These are phyloP conservation scores for Lynx canadensis DNA, from an alignment of 2,113 vertebrate genomes.

Conservation along the genomic window DNA sequence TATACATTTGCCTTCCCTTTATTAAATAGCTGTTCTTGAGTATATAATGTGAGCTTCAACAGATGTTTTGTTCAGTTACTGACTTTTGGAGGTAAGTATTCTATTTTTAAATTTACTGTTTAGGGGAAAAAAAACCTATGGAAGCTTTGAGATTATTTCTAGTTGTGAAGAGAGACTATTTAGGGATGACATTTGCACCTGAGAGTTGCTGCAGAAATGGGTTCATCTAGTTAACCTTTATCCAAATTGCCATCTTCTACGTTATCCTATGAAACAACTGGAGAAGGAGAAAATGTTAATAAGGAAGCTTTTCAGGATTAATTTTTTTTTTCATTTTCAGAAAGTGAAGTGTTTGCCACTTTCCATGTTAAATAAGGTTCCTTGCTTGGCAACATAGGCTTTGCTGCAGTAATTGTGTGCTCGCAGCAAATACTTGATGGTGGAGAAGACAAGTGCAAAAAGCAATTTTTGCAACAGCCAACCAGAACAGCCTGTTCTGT, in stretches of 20 bases:
- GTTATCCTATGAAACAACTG: conserved; percentile 61
- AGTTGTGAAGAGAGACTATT: background rate
- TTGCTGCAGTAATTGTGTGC: conserved; percentile 57
- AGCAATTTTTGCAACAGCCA: conserved; percentile 70
- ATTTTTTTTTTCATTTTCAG: conserved; percentile 72
- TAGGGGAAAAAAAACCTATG: background rate
- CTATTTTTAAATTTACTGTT: conserved; percentile 42
- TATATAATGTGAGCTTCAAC: background rate
- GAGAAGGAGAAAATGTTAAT: conserved; percentile 77
- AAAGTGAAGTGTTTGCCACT: conserved; percentile 65
- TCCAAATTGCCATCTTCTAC: conserved; percentile 45
- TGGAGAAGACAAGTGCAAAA: conserved; percentile 69
- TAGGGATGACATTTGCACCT: conserved; percentile 36
- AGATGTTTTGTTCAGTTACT: background rate
- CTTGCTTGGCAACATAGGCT: conserved; percentile 45
- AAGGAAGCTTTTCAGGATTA: conserved; percentile 69
- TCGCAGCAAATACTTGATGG: conserved; percentile 64
- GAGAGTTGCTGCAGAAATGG: conserved; percentile 17
- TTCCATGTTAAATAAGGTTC: conserved; percentile 61
- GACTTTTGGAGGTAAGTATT: conserved; percentile 1
- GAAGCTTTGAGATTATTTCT: conserved; percentile 32
- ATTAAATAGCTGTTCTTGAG: background rate
- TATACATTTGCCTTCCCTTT: background rate
- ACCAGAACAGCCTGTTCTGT: conserved; percentile 69
- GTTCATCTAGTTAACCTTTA: conserved; percentile 67